These are phyloP conservation scores for Acanthosepion pharaonis DNA, from an alignment of 2,888 invertebrate species.

Conservation along the genomic window DNA sequence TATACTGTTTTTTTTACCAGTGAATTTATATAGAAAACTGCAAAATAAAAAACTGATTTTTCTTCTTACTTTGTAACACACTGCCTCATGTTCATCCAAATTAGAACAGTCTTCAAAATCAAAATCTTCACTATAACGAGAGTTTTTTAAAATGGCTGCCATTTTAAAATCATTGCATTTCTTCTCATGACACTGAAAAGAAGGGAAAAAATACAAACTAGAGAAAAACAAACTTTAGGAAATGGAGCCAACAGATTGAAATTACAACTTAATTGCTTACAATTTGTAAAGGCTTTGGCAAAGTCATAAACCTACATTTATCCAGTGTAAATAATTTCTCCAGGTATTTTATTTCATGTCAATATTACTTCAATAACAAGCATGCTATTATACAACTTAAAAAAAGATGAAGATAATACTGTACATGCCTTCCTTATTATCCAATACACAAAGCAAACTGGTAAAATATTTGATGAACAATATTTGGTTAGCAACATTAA, in stretches of 20 bases:
- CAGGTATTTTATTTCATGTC: not conserved
- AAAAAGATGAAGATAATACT: no score
- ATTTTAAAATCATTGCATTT: not conserved
- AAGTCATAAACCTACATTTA: not conserved
- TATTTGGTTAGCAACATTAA: no score
- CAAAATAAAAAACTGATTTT: not conserved
- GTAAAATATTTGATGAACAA: no score
- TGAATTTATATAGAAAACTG: no score
- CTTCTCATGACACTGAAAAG: slow-evolving; percentile 4
- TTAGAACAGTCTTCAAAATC: slow-evolving; percentile 4
- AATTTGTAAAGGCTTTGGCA: not conserved
- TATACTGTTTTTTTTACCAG: no score
- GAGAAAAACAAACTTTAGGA: not conserved
- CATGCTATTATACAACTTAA: no score
- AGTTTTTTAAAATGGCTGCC: not conserved
- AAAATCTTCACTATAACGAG: not conserved
- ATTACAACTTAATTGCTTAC: not conserved
- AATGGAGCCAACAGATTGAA: not conserved
- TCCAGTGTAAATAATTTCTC: not conserved
- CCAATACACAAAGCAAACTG: no score
- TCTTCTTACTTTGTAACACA: not conserved
- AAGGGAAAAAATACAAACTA: not conserved
- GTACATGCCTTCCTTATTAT: no score
- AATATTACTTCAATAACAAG: not conserved
- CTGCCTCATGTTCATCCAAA: not conserved